Conservation (phyloP, 2,113 vertebrate species). For the Zosterops lateralis region DNA sequence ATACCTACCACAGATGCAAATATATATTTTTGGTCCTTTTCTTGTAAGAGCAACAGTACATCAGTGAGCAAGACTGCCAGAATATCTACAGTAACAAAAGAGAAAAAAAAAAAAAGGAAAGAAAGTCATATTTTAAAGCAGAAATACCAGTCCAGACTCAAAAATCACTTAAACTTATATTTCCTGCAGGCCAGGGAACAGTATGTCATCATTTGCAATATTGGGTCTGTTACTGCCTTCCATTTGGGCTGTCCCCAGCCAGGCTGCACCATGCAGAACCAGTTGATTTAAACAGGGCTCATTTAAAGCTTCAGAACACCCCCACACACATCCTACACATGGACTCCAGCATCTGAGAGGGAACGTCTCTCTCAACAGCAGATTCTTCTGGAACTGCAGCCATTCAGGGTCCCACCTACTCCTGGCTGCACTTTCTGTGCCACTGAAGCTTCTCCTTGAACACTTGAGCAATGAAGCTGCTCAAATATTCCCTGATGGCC, state of each 20-base stretch:
- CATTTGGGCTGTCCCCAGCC: neutral
- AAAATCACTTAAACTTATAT: neutral
- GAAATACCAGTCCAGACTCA: neutral
- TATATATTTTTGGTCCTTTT: conserved; percentile 92
- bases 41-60: conserved; percentile 89
- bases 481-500: neutral
- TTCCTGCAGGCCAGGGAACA: neutral
- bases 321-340: neutral
- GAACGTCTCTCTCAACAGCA: neutral
- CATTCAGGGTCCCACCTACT: neutral
- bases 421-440: neutral
- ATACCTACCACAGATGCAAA: conserved; percentile 90
- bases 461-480: neutral
- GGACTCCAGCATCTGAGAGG: neutral
- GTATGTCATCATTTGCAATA: neutral
- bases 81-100: conserved; percentile 76
- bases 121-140: neutral
- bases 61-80: conserved; percentile 91
- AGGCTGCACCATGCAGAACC: neutral
- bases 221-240: neutral
- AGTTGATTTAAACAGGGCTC: neutral
- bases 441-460: neutral
- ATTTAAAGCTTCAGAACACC: neutral
- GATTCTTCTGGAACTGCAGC: conserved; percentile 17
- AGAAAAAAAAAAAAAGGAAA: neutral